phyloP scores from a whole-genome alignment of 2,888 invertebrate genomes.

The Scaptomyza tumidula region DNA sequence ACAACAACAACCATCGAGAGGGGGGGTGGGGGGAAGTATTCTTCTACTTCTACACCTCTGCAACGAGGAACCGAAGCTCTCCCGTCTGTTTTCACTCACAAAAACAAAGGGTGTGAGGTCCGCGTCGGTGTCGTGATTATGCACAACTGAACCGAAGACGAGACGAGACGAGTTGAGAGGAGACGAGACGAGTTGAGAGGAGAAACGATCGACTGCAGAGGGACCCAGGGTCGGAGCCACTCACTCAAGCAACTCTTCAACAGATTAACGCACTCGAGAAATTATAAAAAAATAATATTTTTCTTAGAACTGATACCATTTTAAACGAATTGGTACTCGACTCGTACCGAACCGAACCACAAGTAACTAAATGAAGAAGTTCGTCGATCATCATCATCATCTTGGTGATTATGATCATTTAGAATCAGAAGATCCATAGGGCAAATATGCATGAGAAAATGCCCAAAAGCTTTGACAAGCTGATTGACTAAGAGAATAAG shows the following conservation, averaged over 20 bases:
- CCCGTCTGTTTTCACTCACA: slow-evolving; percentile 53
- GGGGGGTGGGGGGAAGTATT: slow-evolving; percentile 5
- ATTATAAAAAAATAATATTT: slow-evolving; percentile 83
- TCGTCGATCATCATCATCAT: slow-evolving; percentile 41
- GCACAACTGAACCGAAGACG: slow-evolving; percentile 52
- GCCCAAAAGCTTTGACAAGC: slow-evolving; percentile 40
- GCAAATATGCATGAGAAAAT: slow-evolving; percentile 52
- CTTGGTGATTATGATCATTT: slow-evolving; percentile 10
- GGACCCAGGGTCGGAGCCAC: slow-evolving; percentile 54
- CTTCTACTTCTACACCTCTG: slow-evolving; percentile 10
- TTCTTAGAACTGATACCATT: slow-evolving; percentile 84
- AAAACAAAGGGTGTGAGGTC: slow-evolving; percentile 19
- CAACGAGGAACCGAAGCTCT: slow-evolving; percentile 1
- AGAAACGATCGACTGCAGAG: slow-evolving; percentile 23
- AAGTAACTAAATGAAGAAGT: slow-evolving; percentile 68
- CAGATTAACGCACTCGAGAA: slow-evolving; percentile 83
- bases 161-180: slow-evolving; percentile 1
- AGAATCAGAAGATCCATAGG: slow-evolving; percentile 12
- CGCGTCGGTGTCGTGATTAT: slow-evolving; percentile 67
- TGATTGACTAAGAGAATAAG: slow-evolving; percentile 25
- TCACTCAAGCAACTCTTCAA: slow-evolving; percentile 62
- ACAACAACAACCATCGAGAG: neutral
- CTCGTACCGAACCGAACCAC: slow-evolving; percentile 4
- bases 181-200: neutral
- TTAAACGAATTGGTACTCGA: slow-evolving; percentile 83